A percentile compares a stretch with the other conserved stretches of the same genome.
These are phyloP conservation scores for Petromus typicus DNA, from an alignment of 2,113 vertebrate species.

Conservation along the genomic window DNA sequence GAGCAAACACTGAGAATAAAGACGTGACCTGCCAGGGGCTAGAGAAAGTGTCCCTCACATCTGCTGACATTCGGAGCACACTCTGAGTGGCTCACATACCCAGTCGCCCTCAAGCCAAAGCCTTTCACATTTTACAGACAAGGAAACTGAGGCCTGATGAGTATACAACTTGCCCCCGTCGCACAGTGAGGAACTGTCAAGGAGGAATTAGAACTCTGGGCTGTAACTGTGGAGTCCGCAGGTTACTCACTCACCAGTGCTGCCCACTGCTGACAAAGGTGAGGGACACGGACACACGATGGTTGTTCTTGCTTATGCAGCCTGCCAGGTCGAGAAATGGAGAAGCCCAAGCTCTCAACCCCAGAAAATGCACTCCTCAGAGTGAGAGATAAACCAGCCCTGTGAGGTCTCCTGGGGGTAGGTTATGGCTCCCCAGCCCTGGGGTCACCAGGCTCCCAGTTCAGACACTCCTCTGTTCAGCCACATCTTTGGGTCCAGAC, in stretches of 20 bases:
- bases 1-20: neutral
- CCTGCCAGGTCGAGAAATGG: neutral
- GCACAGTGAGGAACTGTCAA: neutral
- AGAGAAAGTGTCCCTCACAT: neutral
- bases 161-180: neutral
- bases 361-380: rapidly evolving
- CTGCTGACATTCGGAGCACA: neutral
- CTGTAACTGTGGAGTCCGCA: neutral
- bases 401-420: neutral
- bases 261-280: neutral
- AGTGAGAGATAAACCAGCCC: no score
- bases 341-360: neutral
- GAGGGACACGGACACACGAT: rapidly evolving
- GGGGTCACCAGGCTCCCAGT: neutral
- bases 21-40: no score
- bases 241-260: rapidly evolving
- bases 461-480: neutral
- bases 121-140: neutral
- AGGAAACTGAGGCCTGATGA: neutral
- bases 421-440: neutral
- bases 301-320: neutral
- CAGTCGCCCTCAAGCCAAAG: neutral
- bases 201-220: neutral
- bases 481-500: neutral
- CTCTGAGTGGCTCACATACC: rapidly evolving